Base-by-base conservation (phyloP, 2,113 vertebrate species). In the Australoheros scitulus region DNA sequence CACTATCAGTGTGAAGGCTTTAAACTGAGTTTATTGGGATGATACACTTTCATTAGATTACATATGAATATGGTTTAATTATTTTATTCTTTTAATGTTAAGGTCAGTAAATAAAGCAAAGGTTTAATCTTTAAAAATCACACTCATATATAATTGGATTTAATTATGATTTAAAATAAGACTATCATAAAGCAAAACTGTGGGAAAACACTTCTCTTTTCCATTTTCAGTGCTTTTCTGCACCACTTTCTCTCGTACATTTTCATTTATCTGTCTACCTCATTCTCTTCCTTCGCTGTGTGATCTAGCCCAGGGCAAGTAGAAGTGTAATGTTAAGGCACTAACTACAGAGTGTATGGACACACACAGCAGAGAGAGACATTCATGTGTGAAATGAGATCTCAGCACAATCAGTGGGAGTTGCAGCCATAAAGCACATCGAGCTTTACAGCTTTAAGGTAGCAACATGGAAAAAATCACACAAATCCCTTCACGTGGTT, bases 351-450 rank as follows among this genome's bases (percentile, higher is more conserved):
- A 82, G 76, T 89, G 63, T 87, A 56, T 75, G 83, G 75, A 83
- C 85, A 61, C 75, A 88, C 82, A 76, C 60, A 85, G 83, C 82
- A 90, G 58, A 88, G 84, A 87, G 85, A 87, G 64, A 94, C 88
- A 36, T 86, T 95, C 91, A 94, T 92, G 93, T 95, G 94, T 95
- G 94, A 95, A 95, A 95, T 95, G 87, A 95, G 85, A 94, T 94
- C 90, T 84, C 47, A 65, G 64, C 77, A 90, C 87, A 88, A 93
- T 91, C 93, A 93, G 91, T 93, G 92, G 92, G 94, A 93, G 93
- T 88, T 29, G 11, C 38, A 43, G 88, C 87, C 81, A 92, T 93
- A 93, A 93, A 95, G 86, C 81, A 81, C 83, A 83, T 77, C 76
- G 36, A 87, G 89, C 85, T 74, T 86, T 89, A 90, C 77, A 80